These are phyloP conservation scores for Prostheceraeus crozeri DNA, from an alignment of 2,888 invertebrate species.

Conservation along the genomic window DNA sequence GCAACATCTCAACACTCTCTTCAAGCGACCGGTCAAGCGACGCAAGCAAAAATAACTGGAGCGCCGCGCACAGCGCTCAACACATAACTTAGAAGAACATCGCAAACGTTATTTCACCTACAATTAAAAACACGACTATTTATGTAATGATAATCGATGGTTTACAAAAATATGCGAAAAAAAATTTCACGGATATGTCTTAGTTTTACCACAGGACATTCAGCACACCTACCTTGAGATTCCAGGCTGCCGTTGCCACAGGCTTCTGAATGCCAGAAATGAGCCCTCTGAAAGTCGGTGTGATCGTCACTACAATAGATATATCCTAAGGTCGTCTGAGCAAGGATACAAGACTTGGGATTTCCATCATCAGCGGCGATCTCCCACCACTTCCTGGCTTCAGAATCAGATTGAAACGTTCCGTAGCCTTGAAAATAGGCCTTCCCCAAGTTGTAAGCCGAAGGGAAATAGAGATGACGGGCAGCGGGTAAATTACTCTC, in stretches of 20 bases:
- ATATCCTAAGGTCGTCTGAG: constrained; percentile 54
- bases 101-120: too few relatives aligned
- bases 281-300: constrained; percentile 50
- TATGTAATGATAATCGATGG: too few relatives aligned
- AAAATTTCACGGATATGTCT: too few relatives aligned
- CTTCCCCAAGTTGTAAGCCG: constrained; percentile 53
- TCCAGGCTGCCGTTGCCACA: constrained; percentile 56
- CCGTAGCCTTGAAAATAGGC: constrained; percentile 57
- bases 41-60: too few relatives aligned
- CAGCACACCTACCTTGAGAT: constrained; percentile 57
- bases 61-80: too few relatives aligned
- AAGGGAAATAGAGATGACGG: constrained; percentile 49
- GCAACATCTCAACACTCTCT: too few relatives aligned
- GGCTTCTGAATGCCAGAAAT: constrained; percentile 57
- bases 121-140: too few relatives aligned
- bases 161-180: too few relatives aligned
- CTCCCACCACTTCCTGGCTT: constrained; percentile 51
- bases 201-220: too few relatives aligned
- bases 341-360: constrained; percentile 51
- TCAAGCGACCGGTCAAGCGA: too few relatives aligned
- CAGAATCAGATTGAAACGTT: constrained; percentile 50
- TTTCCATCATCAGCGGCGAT: constrained; percentile 56
- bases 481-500: too few relatives aligned
- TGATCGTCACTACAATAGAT: constrained; percentile 49
- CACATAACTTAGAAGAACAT: too few relatives aligned